Evolutionary conservation across 1,140 invertebrate genomes (phyloP), one percentile per base, ranked within the genome.

Genomic region (Pseudomyrmex concolor): DNA sequence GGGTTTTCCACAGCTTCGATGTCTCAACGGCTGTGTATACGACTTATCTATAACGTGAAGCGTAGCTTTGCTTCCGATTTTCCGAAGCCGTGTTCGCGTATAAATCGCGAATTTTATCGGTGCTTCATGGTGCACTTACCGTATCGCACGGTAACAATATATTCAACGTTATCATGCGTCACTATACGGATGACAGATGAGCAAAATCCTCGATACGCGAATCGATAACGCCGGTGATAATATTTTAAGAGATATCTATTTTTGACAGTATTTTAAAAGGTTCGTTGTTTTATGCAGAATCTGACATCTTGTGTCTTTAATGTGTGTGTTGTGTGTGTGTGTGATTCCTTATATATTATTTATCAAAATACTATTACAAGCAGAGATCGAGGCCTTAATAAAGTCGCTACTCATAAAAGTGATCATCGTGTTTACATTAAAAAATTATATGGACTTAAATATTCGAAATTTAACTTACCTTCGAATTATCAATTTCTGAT

Each of bases 171-270:
- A 74, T 74, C 60, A 51, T 25, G 9, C 17, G 34, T 22, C 15
- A 70, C 45, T 48, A 13, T 10, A 22, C 13, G 2, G 17, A 48
- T 12, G 55, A 74, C 78, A 82, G 71, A 48, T 73, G 78, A 82
- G 17, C 13, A 82, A 71, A 71, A 81, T 34, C n/a, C 22, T 34
- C n/a, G n/a, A 34, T 25, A 34, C 50, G 54, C n/a, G 57, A 15
- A 73, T 82, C 57, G 45, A 72, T 63, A 50, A 15, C 25, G 34
- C 60, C 2, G 25, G 3, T 8, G 55, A 19, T 25, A 15, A 19
- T 68, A 57, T 50, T 25, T 54, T 15, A 59, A 17, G n/a, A 50
- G 51, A 34, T 34, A 34, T 34, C 34, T 34, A 34, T 34, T 34
- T 34, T 7, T 34, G 34, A 34, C 34, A 34, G 34, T 34, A 34